These are phyloP conservation scores for Leucania comma DNA, from an alignment of 2,888 invertebrate species.

Conservation along the genomic window DNA sequence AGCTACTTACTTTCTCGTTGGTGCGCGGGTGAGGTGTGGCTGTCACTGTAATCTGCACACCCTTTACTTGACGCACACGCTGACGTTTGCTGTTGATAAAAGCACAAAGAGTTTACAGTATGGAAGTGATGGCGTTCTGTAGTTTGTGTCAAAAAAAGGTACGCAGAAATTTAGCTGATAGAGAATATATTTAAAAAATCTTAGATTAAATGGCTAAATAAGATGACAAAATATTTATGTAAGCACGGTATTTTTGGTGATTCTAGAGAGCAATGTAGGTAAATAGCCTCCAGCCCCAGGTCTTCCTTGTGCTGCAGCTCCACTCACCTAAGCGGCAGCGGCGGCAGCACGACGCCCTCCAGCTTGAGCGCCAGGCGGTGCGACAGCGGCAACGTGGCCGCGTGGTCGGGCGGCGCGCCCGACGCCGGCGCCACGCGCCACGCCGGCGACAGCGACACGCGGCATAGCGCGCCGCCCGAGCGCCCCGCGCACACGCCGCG, in stretches of 20 bases:
- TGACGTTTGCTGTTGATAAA: constrained; percentile 73
- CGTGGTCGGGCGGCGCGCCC: constrained; percentile 94
- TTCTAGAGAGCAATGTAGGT: too few relatives aligned
- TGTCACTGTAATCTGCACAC: constrained; percentile 86
- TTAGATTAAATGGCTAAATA: too few relatives aligned
- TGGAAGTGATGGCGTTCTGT: too few relatives aligned
- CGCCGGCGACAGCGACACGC: constrained; percentile 84
- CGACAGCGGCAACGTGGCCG: constrained; percentile 95
- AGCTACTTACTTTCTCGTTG: constrained; percentile 81
- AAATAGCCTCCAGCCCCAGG: too few relatives aligned
- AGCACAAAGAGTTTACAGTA: too few relatives aligned
- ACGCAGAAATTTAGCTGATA: too few relatives aligned
- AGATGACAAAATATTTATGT: too few relatives aligned
- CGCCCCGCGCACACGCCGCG: constrained; percentile 95
- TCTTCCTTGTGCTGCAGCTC: too few relatives aligned
- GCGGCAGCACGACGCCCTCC: constrained; percentile 96
- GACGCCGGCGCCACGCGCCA: constrained; percentile 83
- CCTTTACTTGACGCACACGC: constrained; percentile 83
- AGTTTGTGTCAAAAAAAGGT: too few relatives aligned
- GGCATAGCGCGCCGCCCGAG: constrained; percentile 92
- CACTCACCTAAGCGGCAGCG: constrained; percentile 92
- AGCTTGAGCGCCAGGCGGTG: constrained; percentile 97
- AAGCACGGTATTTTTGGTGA: too few relatives aligned
- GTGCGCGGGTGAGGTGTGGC: constrained; percentile 86
- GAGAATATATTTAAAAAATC: too few relatives aligned